Evolutionary conservation across 2,888 invertebrate species (phyloP).

Genomic region (Empis livida): DNA sequence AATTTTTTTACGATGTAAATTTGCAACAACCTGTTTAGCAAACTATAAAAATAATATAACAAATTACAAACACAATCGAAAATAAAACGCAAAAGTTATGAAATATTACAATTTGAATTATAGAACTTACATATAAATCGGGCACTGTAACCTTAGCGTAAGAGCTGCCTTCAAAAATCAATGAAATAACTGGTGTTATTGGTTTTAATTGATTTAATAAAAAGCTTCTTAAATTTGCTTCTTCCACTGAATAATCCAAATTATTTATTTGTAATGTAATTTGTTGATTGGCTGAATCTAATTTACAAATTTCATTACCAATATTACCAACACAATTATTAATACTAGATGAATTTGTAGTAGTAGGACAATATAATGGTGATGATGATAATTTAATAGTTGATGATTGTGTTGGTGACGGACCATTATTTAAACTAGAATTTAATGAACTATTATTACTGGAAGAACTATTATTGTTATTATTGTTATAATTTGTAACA

Average conservation of each 20-base stretch:
- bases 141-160: slow-evolving; percentile 36
- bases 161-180: slow-evolving; percentile 32
- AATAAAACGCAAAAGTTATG: too few species aligned
- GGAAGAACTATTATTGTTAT: neutral
- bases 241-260: slow-evolving; percentile 34
- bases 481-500: neutral
- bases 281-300: slow-evolving; percentile 17
- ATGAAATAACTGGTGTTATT: slow-evolving; percentile 33
- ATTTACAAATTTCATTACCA: neutral
- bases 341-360: neutral
- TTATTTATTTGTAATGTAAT: slow-evolving; percentile 35
- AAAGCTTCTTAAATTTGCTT: slow-evolving; percentile 28
- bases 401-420: neutral
- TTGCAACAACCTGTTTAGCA: slow-evolving; percentile 59
- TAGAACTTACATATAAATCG: slow-evolving; percentile 27
- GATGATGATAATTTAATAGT: neutral
- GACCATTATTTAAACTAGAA: too few species aligned
- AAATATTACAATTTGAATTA: slow-evolving; percentile 2
- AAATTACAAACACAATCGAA: too few species aligned
- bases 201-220: slow-evolving; percentile 32
- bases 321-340: neutral
- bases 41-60: slow-evolving; percentile 15
- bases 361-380: too few species aligned
- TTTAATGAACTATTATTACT: too few species aligned
- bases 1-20: slow-evolving; percentile 65